Evolutionary conservation across 1,140 invertebrate species (phyloP), one percentile per base, ranked within the genome.

Genomic region (Belonocnema kinseyi): DNA sequence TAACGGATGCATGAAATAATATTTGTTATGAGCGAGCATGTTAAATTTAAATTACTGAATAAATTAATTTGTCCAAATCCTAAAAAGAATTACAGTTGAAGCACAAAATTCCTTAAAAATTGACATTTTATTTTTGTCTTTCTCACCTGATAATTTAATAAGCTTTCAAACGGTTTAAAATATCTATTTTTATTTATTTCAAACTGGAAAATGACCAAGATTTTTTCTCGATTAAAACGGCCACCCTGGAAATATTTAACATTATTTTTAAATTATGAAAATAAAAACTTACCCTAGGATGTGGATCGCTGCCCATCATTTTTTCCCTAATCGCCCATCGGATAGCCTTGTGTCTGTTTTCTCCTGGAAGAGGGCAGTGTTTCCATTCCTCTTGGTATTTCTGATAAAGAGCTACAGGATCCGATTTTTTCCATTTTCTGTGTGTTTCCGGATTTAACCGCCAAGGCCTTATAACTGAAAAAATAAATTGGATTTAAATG

Each of bases 351-450:
- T 93, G 92, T 54, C 92, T 89, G 79, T 94, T 93, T 88, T 95
- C 94, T 26, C 95, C 95, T 6, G 95, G 95, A 50, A 96, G 92
- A 86, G 94, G 93, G 61, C 95, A 93, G 83, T 94, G 93, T n/a
- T 93, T 93, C 95, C 95, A 96, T 80, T 94, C 90, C 54, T 93
- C 91, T 84, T 95, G 93, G 85, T 96, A 96, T 78, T 95, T 93
- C 72, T 96, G 95, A 86, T 96, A 96, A 12, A 96, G 88, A 13
- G 93, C 90, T 3, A 96, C 95, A 61, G 95, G 95, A 88, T 96
- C 95, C 81, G 90, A 92, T 16, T 91, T 93, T 94, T 72, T 86
- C 85, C 50, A 74, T 56, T 66, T 58, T 71, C 83, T 84, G 58
- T 87, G 86, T 14, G 72, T 61, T 54, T 90, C 85, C n/a, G 85